Evolutionary conservation across 2,797 vertebrate species (phyloP).

Genomic region (Lagocephalus sceleratus): DNA sequence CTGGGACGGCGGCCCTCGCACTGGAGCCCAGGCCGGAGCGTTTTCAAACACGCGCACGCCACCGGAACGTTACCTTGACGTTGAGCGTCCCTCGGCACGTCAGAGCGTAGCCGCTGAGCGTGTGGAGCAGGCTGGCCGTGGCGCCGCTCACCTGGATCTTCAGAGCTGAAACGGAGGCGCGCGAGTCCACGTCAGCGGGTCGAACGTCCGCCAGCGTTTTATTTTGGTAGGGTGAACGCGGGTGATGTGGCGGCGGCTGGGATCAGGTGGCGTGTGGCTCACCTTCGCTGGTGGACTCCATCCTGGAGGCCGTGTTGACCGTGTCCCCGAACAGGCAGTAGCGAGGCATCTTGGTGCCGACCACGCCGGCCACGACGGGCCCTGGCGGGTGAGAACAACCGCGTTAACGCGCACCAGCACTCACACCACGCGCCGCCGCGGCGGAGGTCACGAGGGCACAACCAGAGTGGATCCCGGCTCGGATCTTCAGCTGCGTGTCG

Average conservation of each 20-base stretch:
- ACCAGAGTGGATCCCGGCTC: slow-evolving; percentile 80
- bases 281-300: slow-evolving; percentile 84
- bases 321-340: slow-evolving; percentile 83
- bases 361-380: slow-evolving; percentile 80
- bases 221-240: too few species aligned
- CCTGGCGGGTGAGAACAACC: slow-evolving; percentile 46
- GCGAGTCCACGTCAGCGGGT: background rate
- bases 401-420: background rate
- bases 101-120: slow-evolving; percentile 70
- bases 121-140: slow-evolving; percentile 73
- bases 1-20: too few species aligned
- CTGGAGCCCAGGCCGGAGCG: too few species aligned
- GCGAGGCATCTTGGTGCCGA: slow-evolving; percentile 82
- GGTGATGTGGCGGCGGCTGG: too few species aligned
- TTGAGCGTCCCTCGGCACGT: slow-evolving; percentile 72
- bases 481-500: slow-evolving; percentile 75
- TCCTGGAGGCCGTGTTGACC: slow-evolving; percentile 81
- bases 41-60: too few species aligned
- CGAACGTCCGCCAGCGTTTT: too few species aligned
- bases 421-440: too few species aligned
- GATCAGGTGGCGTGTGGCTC: too few species aligned
- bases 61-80: slow-evolving; percentile 79
- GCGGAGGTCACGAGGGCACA: too few species aligned
- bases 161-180: slow-evolving; percentile 54
- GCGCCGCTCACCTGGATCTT: slow-evolving; percentile 80